Conservation (phyloP, 2,888 invertebrate species). For the Andrena dorsata region DNA sequence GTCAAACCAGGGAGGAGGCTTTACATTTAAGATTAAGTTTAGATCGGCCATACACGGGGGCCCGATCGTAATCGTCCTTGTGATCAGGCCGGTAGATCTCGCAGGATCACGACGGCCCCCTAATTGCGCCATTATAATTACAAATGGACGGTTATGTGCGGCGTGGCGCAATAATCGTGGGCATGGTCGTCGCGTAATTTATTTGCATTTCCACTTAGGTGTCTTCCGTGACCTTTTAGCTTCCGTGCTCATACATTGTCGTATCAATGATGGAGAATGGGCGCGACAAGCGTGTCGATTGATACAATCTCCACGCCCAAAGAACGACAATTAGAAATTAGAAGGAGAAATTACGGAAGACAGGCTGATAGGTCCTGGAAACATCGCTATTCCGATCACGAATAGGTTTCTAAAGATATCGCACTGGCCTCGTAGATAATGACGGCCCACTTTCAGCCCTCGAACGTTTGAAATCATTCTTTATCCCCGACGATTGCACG, state of each 20-base stretch:
- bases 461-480: not conserved
- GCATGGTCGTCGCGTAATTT: slow-evolving; percentile 64
- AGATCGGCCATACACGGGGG: slow-evolving; percentile 64
- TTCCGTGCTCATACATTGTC: slow-evolving; percentile 62
- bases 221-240: slow-evolving; percentile 65
- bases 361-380: slow-evolving; percentile 28
- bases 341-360: slow-evolving; percentile 9
- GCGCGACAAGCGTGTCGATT: slow-evolving; percentile 52
- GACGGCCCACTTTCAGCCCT: too few species aligned
- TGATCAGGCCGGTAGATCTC: slow-evolving; percentile 77
- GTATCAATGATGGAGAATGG: slow-evolving; percentile 56
- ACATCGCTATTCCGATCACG: slow-evolving; percentile 58
- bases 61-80: slow-evolving; percentile 77
- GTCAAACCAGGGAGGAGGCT: slow-evolving; percentile 74
- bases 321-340: slow-evolving; percentile 37
- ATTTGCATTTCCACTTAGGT: slow-evolving; percentile 72
- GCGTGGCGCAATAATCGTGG: slow-evolving; percentile 70
- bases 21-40: slow-evolving; percentile 79
- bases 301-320: slow-evolving; percentile 64
- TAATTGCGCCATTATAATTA: slow-evolving; percentile 84
- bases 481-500: not conserved
- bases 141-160: slow-evolving; percentile 78
- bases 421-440: too few species aligned
- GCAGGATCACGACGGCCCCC: slow-evolving; percentile 81
- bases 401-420: slow-evolving; percentile 5